Evolutionary conservation across 2,888 invertebrate species (phyloP), one percentile per base, ranked within the genome.

Genomic region (Drosophila kanekoi): DNA sequence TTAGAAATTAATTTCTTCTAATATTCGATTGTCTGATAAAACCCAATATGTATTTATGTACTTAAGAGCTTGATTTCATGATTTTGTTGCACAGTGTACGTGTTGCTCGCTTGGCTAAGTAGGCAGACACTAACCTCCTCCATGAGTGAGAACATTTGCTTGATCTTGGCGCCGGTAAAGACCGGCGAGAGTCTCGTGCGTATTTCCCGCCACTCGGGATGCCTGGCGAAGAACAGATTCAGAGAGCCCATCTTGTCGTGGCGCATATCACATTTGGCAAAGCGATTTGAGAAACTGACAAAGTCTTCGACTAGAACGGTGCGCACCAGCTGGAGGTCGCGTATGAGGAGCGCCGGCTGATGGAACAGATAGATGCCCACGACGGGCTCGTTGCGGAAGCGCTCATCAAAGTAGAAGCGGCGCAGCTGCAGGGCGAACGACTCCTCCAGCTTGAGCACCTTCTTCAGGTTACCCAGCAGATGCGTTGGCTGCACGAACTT

Each of bases 241-340:
- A 92, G 77, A 1, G 89, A 89, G n/a, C 93, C 93, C 40, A 93
- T 69, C 11, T 88, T 85, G 71, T 93, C 94, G 0, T 72, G 57
- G 10, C 90, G 82, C 35, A 83, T 72, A 32, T 93, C 91, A 3
- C 87, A 89, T 35, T 85, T 73, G 35, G 91, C 78, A 66, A 91
- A 91, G 0, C 92, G 86, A 66, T 90, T 87, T 0, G 90, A 79
- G 77, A 93, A 93, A 47, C 90, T 90, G 11, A 91, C 91, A 60
- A 93, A 93, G 61, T 94, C 93, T 56, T 93, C 93, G 11, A 93
- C 85, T 10, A 93, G 77, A 1, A 93, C 80, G 13, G 91, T 89
- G 51, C 93, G 93, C 3, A 93, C 89, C 23, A 93, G 72, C 16
- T 92, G 92, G 0, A 92, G 92, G 66, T 93, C 93, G 13, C 93